Evolutionary conservation across 2,888 invertebrate genomes (phyloP).

Genomic region (Sminthurinus aureus): DNA sequence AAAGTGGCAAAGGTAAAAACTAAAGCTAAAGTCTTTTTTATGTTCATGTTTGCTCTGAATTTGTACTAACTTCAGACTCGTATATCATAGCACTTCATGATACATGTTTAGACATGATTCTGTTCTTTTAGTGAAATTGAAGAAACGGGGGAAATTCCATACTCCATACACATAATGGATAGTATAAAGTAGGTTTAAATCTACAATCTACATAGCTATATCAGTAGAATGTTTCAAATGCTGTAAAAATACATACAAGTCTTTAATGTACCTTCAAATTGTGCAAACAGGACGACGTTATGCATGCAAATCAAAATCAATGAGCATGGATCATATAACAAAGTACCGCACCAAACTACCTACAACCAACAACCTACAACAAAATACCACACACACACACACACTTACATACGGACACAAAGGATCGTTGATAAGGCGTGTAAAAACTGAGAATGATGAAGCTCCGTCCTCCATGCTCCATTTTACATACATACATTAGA

Average conservation of each 20-base stretch:
- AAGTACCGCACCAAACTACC: too few relatives aligned
- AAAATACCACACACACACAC: background rate
- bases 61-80: too few relatives aligned
- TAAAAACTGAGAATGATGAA: background rate
- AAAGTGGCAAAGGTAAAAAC: too few relatives aligned
- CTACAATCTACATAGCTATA: background rate
- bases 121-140: too few relatives aligned
- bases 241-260: background rate
- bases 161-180: too few relatives aligned
- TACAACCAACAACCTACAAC: too few relatives aligned
- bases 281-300: background rate
- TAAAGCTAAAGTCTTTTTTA: too few relatives aligned
- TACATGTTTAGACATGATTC: too few relatives aligned
- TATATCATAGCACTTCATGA: too few relatives aligned
- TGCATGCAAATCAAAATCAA: slow-evolving; percentile 3
- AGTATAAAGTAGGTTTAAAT: background rate
- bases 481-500: background rate
- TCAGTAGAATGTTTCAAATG: background rate
- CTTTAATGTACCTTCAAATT: slow-evolving; percentile 17
- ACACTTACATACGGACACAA: background rate
- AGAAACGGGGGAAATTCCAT: too few relatives aligned
- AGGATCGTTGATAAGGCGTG: background rate
- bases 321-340: background rate
- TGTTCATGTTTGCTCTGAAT: too few relatives aligned
- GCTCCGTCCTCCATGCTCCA: background rate